Percentiles rank a stretch among this genome's conserved stretches.
phyloP scores from a whole-genome alignment of 2,113 vertebrate species.

The Centrocercus urophasianus region DNA sequence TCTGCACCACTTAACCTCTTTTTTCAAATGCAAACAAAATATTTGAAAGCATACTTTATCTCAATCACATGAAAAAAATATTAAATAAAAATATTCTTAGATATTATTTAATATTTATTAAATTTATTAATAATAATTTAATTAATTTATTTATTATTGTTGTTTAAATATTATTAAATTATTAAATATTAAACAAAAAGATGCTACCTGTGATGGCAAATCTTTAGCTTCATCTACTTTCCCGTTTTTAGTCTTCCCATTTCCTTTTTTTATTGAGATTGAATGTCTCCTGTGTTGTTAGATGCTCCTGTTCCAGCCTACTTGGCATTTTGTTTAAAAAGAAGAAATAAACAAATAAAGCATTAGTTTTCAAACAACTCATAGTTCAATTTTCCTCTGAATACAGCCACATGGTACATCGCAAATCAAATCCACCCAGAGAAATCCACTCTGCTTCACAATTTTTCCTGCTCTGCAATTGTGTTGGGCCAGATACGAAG shows the following conservation, averaged over 20 bases:
- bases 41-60: accelerated
- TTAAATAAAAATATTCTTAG: neutral
- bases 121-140: too few species aligned
- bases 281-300: neutral
- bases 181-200: neutral
- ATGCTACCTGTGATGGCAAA: neutral
- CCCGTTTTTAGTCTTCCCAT: neutral
- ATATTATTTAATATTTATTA: too few species aligned
- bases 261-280: accelerated
- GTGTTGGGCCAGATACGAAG: neutral
- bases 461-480: neutral
- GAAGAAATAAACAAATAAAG: neutral
- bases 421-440: neutral
- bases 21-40: neutral
- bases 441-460: neutral
- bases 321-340: neutral
- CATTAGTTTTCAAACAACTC: neutral
- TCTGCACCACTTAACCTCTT: neutral
- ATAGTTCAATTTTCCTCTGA: neutral
- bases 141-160: too few species aligned
- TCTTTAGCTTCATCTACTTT: neutral
- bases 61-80: neutral
- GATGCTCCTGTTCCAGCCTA: neutral
- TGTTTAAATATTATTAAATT: too few species aligned
- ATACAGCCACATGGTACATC: neutral